Evolutionary conservation across 2,797 vertebrate genomes (phyloP), one percentile per base, ranked within the genome.

Genomic region (Gephyroberyx darwinii): DNA sequence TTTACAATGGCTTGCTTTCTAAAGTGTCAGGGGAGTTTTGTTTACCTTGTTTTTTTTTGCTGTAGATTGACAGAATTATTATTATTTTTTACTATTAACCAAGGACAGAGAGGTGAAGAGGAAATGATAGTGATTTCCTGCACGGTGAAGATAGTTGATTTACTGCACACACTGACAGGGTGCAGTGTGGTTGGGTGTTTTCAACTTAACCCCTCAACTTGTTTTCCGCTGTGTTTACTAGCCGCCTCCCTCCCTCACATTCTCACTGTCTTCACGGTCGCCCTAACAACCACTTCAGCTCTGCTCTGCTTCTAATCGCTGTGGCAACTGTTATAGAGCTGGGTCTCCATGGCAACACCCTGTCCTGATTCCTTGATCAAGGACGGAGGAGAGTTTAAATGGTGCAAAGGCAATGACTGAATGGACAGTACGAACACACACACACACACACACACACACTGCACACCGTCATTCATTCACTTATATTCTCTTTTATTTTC

Each of bases 331-430:
- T 92, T 90, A 91, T 77, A 79, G 90, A 93, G 89, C 90, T 65
- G 78, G 77, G 90, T 94, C 87, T 90, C 92, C 90, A 92, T 94
- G 86, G 93, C 84, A 93, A 93, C 93, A 82, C 85, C 83, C 80
- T 82, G 87, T 93, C 89, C 91, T 86, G 85, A 91, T 92, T 93
- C 90, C 83, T 81, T 81, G 84, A 90, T 93, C 88, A 92, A 93
- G 91, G 92, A 92, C 82, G 81, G 81, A 82, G 85, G 90, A 85
- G 81, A 75, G 84, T 82, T 88, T 86, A 74, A 87, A 83, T 55
- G 70, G 69, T 66, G 75, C 78, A 71, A 80, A 80, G 53, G 47
- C 57, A 76, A 50, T 22, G 75, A 75, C 70, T 87, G 88, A 86
- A 83, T 69, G 84, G 77, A 75, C 73, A 33, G 69, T 76, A 74